Conservation (phyloP, 2,113 vertebrate species). For the Sakesphorus luctuosus region DNA sequence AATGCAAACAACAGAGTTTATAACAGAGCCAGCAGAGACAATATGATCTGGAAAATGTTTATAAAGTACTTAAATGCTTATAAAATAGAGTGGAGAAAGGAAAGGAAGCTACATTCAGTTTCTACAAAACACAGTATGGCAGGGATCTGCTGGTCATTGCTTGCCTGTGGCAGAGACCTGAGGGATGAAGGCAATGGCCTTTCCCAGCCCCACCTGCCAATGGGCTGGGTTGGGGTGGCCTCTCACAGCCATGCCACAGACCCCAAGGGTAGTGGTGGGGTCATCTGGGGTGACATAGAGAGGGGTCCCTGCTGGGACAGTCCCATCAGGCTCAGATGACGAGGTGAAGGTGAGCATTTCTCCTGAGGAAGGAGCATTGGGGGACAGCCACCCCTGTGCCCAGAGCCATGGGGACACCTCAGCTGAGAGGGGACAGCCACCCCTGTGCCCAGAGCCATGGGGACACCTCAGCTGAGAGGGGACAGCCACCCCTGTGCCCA, state of each 20-base stretch:
- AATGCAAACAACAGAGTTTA: not conserved
- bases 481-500: too few relatives aligned
- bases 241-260: not conserved
- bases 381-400: not conserved
- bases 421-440: too few relatives aligned
- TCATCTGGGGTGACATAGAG: not conserved
- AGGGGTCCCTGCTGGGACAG: not conserved
- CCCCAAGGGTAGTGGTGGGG: fast-evolving
- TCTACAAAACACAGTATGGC: fast-evolving
- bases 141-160: not conserved
- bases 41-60: not conserved
- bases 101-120: not conserved
- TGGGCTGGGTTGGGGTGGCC: fast-evolving
- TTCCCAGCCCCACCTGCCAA: not conserved
- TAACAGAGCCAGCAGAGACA: not conserved
- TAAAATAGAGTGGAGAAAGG: not conserved
- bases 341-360: not conserved
- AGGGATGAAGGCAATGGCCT: not conserved
- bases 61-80: not conserved
- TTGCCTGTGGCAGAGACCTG: not conserved
- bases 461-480: too few relatives aligned
- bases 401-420: too few relatives aligned
- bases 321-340: fast-evolving
- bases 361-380: fast-evolving
- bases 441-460: too few relatives aligned